These are phyloP conservation scores for Bombus balteatus DNA, from an alignment of 1,140 invertebrate species.

Conservation along the genomic window DNA sequence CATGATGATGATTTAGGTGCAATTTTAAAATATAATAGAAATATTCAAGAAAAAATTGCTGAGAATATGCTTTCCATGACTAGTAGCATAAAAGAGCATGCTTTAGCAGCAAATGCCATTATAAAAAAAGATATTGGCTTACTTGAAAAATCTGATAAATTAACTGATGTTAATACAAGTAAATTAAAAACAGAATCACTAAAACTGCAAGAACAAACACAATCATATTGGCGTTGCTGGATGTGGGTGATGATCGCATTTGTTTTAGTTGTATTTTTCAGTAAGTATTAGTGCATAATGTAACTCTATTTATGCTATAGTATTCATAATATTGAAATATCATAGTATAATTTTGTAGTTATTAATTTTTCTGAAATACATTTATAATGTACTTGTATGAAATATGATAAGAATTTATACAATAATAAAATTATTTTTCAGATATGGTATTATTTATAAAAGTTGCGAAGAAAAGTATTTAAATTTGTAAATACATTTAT, in stretches of 20 bases:
- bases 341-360: slow-evolving; percentile 10
- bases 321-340: background rate
- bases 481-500: slow-evolving; percentile 13
- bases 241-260: slow-evolving; percentile 94
- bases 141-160: slow-evolving; percentile 88
- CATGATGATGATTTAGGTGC: slow-evolving; percentile 89
- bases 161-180: slow-evolving; percentile 90
- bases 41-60: slow-evolving; percentile 95
- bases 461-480: slow-evolving; percentile 86
- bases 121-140: slow-evolving; percentile 92
- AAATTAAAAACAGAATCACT: slow-evolving; percentile 92
- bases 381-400: slow-evolving; percentile 3
- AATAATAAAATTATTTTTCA: slow-evolving; percentile 74
- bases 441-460: slow-evolving; percentile 93
- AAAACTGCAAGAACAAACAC: slow-evolving; percentile 92
- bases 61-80: slow-evolving; percentile 96
- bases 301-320: background rate
- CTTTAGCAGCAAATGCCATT: slow-evolving; percentile 91
- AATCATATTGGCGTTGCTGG: slow-evolving; percentile 95
- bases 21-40: slow-evolving; percentile 92
- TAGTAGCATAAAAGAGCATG: slow-evolving; percentile 94
- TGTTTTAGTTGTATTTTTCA: slow-evolving; percentile 93
- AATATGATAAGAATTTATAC: background rate
- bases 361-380: slow-evolving; percentile 20
- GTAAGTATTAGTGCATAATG: slow-evolving; percentile 83